These are phyloP conservation scores for Drosophila sulfurigaster DNA, from an alignment of 1,140 invertebrate genomes.

Conservation along the genomic window DNA sequence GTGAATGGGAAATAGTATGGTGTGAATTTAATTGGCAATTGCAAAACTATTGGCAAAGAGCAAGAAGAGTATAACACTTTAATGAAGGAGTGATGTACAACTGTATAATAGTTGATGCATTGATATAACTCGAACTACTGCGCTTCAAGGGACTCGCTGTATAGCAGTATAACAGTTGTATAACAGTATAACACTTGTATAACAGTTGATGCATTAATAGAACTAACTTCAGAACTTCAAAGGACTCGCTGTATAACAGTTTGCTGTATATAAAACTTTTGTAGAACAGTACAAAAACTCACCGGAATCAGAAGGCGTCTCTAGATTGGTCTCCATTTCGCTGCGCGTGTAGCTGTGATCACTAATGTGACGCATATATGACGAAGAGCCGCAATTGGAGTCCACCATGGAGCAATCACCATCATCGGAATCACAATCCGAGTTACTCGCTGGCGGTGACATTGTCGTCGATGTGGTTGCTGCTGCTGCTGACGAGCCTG, in stretches of 20 bases:
- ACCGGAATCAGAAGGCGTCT: conserved; percentile 95
- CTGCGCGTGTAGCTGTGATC: conserved; percentile 91
- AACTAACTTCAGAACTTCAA: too few species aligned
- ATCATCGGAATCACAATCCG: conserved; percentile 76
- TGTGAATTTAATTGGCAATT: too few species aligned
- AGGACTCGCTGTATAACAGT: not conserved
- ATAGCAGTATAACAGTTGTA: not conserved
- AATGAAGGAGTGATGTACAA: too few species aligned
- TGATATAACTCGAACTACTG: too few species aligned
- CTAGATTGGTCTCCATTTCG: conserved; percentile 87
- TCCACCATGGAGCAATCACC: conserved; percentile 48
- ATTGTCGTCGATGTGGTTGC: conserved; percentile 20
- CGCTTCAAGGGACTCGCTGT: too few species aligned
- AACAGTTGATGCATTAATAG: too few species aligned
- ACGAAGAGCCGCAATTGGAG: conserved; percentile 35
- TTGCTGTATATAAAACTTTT: too few species aligned
- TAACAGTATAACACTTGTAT: conserved; percentile 1
- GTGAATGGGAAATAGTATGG: not conserved
- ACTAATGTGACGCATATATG: conserved; percentile 80
- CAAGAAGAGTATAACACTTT: not conserved
- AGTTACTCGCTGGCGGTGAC: conserved; percentile 54
- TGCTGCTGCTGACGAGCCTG: not conserved
- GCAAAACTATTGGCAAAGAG: too few species aligned
- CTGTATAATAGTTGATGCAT: not conserved
- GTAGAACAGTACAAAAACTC: conserved; percentile 84